Evolutionary conservation across 2,113 vertebrate species (phyloP).

Genomic region (Malurus melanocephalus): DNA sequence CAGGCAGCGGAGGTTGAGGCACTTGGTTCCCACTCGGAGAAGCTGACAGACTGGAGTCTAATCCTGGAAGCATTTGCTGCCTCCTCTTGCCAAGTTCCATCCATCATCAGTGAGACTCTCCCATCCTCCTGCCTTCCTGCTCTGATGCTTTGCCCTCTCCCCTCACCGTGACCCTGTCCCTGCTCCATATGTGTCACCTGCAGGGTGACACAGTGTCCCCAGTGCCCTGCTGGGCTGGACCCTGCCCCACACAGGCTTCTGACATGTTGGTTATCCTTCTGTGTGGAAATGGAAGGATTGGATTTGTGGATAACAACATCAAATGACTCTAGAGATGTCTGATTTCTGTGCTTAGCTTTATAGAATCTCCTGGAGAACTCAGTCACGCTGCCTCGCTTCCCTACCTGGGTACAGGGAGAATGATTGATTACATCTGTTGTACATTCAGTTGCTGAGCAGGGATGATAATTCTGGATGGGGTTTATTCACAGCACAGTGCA

Average conservation of each 20-base stretch:
- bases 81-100: not conserved
- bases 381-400: not conserved
- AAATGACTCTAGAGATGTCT: not conserved
- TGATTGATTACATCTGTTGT: not conserved
- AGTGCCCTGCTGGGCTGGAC: too few relatives aligned
- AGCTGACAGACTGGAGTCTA: not conserved
- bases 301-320: not conserved
- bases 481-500: not conserved
- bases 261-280: not conserved
- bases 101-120: not conserved
- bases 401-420: fast-evolving
- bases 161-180: not conserved
- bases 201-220: too few relatives aligned
- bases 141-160: not conserved
- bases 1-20: not conserved
- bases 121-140: not conserved
- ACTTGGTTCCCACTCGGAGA: not conserved
- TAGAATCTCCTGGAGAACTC: not conserved
- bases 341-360: not conserved
- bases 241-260: not conserved
- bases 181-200: not conserved
- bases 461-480: not conserved
- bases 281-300: not conserved
- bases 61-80: not conserved
- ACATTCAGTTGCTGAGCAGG: not conserved